Evolutionary conservation across 2,888 invertebrate species (phyloP).

Genomic region (Luperina nickerlii): DNA sequence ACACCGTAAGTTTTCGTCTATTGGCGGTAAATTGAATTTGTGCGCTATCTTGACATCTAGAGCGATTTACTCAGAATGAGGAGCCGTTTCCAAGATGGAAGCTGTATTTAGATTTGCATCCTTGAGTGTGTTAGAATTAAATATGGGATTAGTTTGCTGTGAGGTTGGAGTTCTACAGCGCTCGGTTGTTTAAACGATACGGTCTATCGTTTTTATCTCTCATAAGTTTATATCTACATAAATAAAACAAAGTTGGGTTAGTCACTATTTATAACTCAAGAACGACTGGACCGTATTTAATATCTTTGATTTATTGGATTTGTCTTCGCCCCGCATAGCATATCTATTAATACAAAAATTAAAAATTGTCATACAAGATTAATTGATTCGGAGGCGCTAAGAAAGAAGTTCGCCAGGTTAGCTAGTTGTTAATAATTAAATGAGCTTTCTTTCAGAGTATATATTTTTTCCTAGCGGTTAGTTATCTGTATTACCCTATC

Average conservation of each 20-base stretch:
- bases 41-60: constrained; percentile 54
- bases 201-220: background rate
- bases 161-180: background rate
- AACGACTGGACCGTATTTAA: background rate
- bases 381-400: background rate
- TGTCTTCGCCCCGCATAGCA: background rate
- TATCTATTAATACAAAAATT: background rate
- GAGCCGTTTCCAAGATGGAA: constrained; percentile 33
- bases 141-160: constrained; percentile 38
- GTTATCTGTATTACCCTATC: too few relatives aligned
- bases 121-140: constrained; percentile 30
- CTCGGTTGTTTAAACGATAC: background rate
- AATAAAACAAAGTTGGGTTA: background rate
- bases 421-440: background rate
- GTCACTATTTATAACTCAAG: background rate
- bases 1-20: constrained; percentile 56
- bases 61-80: constrained; percentile 43
- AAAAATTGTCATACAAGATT: background rate
- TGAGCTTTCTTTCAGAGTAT: background rate
- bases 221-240: background rate
- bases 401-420: background rate
- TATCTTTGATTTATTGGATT: background rate
- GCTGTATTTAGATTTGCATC: constrained; percentile 49
- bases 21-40: constrained; percentile 62
- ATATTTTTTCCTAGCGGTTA: too few relatives aligned